Conservation (phyloP, 2,797 vertebrate genomes). For the Melanotaenia parkinsoni region DNA sequence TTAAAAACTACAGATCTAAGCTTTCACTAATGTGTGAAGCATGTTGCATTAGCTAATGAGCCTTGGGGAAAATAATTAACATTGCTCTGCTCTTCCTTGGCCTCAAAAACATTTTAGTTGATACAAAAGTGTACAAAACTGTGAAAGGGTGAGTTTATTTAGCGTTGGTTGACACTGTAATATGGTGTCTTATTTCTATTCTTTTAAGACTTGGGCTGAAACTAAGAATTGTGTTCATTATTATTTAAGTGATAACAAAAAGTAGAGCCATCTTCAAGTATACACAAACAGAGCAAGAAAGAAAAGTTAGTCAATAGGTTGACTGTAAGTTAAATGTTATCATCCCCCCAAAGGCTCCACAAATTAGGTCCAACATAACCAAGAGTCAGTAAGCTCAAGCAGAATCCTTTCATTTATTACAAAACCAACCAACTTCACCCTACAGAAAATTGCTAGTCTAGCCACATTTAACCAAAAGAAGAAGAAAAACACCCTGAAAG, state of each 20-base stretch:
- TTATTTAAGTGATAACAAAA: not conserved
- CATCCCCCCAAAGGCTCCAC: not conserved
- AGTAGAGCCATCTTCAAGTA: not conserved
- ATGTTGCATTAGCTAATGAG: constrained; percentile 19
- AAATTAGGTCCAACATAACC: not conserved
- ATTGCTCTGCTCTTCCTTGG: not conserved
- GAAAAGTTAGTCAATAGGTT: not conserved
- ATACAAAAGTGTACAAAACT: too few species aligned
- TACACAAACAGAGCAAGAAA: not conserved
- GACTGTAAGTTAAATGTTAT: not conserved
- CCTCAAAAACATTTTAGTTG: too few species aligned
- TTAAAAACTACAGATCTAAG: not conserved
- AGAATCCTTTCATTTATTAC: not conserved
- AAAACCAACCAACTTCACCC: not conserved
- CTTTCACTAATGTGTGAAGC: constrained; percentile 3
- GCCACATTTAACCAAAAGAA: not conserved
- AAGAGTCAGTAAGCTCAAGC: not conserved
- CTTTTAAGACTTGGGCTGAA: too few species aligned
- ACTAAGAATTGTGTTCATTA: too few species aligned
- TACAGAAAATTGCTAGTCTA: not conserved
- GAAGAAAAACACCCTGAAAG: not conserved
- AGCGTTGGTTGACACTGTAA: not conserved
- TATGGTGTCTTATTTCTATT: not conserved
- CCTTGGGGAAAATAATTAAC: not conserved
- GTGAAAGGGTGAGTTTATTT: too few species aligned